Base-by-base conservation (phyloP, 2,113 vertebrate genomes). In the Bubo scandiacus region DNA sequence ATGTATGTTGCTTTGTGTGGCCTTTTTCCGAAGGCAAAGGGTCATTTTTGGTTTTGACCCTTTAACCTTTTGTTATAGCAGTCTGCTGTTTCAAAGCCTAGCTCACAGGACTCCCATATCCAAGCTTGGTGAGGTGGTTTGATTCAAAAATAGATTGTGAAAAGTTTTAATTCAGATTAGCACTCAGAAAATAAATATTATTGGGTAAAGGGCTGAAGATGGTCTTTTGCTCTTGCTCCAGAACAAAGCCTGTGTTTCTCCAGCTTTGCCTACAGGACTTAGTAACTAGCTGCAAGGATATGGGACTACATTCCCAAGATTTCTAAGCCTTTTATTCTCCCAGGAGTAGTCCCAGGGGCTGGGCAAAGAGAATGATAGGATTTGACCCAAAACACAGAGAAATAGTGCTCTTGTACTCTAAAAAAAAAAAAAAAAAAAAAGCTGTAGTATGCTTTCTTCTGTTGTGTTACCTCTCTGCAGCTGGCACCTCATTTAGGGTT, bases 111-210 rank as follows among this genome's bases (percentile, higher is more conserved):
- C 61, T 75, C 23, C 32, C 42, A 36, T 16, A 65, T 21, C 13
- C 68, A 68, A 42, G 27, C 59, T 43, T 43, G 22, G 51, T 29
- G 16, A 80, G 13, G 43, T 32, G 73, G 52, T 13, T 72, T 91
- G 7, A n/a, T 79, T 87, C 23, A 83, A 68, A 81, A 86, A 68
- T 12, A 79, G 8, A 8, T 58, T 79, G 25, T 72, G 49, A 52
- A 90, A 95, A 93, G 9, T 12, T 74, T 95, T 72, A 21, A 51
- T 86, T 47, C 65, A 72, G 63, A 86, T 84, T 66, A 67, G 15
- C 52, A 58, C 47, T 49, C 2, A 12, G 61, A n/a, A 67, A 92
- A 87, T 34, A 36, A 71, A 58, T 11, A 73, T 34, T 11, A n/a
- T 3, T 88, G n/a, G 22, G 47, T 36, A 65, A 86, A 80, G 29